phyloP scores from a whole-genome alignment of 2,888 invertebrate genomes.

The Catocala nupta region DNA sequence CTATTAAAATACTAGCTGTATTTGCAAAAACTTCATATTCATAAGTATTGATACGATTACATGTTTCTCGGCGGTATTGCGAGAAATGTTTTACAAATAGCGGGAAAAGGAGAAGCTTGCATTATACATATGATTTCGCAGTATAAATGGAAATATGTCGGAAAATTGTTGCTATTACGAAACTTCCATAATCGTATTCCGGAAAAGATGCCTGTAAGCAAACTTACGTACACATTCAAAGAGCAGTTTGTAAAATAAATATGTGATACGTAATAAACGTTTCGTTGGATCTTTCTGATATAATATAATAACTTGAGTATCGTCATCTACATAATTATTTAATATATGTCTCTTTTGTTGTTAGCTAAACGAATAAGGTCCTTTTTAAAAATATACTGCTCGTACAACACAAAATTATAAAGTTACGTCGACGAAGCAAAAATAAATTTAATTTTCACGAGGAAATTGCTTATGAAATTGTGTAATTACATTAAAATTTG shows the following conservation, averaged over 20 bases:
- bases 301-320: no score
- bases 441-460: conserved; percentile 49
- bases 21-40: not conserved
- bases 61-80: not conserved
- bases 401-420: conserved; percentile 33
- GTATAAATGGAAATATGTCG: conserved; percentile 34
- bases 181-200: conserved; percentile 28
- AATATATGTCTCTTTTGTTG: not conserved
- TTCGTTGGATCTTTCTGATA: no score
- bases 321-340: no score
- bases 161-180: conserved; percentile 27
- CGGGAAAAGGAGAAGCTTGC: conserved; percentile 3
- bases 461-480: conserved; percentile 51
- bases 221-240: conserved; percentile 29
- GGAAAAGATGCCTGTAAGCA: conserved; percentile 21
- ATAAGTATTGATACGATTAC: not conserved
- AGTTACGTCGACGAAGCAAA: conserved; percentile 45
- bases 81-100: conserved; percentile 15
- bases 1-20: not conserved
- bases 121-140: conserved; percentile 24
- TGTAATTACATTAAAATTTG: conserved; percentile 54
- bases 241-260: conserved; percentile 10
- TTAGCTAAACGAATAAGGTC: not conserved
- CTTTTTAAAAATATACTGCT: conserved; percentile 9
- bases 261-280: not conserved